These are phyloP conservation scores for Paramormyrops hopkinsi DNA, from an alignment of 2,797 vertebrate genomes.

Conservation along the genomic window DNA sequence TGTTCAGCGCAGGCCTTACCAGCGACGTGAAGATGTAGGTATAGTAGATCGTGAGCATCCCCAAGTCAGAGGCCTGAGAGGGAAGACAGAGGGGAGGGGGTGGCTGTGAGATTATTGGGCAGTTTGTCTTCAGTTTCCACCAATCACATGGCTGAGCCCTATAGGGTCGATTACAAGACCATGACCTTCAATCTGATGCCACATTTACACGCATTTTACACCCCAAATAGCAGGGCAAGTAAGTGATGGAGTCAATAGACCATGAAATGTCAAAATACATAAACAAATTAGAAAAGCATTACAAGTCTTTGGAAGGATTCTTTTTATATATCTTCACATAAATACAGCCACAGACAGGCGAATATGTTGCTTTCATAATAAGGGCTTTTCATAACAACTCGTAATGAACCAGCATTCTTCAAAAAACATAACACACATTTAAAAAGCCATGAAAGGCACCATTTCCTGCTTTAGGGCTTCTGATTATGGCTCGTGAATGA, in stretches of 20 bases:
- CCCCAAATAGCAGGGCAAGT: background rate
- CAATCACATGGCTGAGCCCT: background rate
- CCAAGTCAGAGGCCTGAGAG: constrained; percentile 88
- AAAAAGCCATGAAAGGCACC: background rate
- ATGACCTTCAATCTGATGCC: background rate
- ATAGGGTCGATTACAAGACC: background rate
- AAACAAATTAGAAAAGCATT: background rate
- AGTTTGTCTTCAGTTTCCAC: background rate
- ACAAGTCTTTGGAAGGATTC: background rate
- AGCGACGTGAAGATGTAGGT: constrained; percentile 98
- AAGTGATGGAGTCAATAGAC: background rate
- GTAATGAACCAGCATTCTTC: background rate
- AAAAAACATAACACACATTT: constrained; percentile 10
- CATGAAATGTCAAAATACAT: background rate
- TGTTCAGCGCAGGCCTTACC: constrained; percentile 68
- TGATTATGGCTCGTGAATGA: background rate
- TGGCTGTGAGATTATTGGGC: constrained; percentile 24
- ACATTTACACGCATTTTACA: background rate
- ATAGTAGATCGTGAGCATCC: constrained; percentile 95
- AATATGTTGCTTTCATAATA: background rate
- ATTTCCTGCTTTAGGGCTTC: background rate
- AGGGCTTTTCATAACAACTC: background rate
- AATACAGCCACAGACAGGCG: background rate
- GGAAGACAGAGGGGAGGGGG: constrained; percentile 35
- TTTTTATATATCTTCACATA: background rate